Evolutionary conservation across 2,797 vertebrate species (phyloP).

Genomic region (Sebastes steindachneri): DNA sequence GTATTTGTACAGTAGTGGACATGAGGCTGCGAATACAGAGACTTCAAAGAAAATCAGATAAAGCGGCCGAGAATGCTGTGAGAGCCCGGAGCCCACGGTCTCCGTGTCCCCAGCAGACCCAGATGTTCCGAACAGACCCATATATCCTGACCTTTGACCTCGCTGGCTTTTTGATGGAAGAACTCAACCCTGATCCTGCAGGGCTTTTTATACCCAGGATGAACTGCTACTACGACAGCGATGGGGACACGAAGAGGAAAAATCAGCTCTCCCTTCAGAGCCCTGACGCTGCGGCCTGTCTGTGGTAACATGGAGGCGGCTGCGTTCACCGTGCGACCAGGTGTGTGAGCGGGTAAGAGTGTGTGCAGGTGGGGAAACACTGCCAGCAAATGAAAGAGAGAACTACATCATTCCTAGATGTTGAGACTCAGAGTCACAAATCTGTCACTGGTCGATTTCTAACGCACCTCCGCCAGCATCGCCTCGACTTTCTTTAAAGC

Average conservation of each 20-base stretch:
- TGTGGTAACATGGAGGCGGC: slow-evolving; percentile 11
- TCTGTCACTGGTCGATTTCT: slow-evolving; percentile 72
- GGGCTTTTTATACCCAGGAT: slow-evolving; percentile 50
- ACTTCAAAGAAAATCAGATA: slow-evolving; percentile 72
- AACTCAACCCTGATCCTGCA: slow-evolving; percentile 42
- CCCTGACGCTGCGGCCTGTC: background rate
- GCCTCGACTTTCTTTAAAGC: slow-evolving; percentile 39
- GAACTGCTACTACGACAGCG: background rate
- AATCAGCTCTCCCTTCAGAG: background rate
- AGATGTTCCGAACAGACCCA: slow-evolving; percentile 65
- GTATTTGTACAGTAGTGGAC: slow-evolving; percentile 77
- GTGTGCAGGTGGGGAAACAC: slow-evolving; percentile 42
- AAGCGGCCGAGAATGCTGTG: slow-evolving; percentile 50
- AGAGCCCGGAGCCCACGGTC: slow-evolving; percentile 65
- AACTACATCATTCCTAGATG: slow-evolving; percentile 5
- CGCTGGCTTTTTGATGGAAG: slow-evolving; percentile 39
- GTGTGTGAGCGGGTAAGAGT: slow-evolving; percentile 43
- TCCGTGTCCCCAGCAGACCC: slow-evolving; percentile 63
- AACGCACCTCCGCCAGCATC: slow-evolving; percentile 49
- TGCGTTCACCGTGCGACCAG: slow-evolving; percentile 11
- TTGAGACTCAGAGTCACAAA: slow-evolving; percentile 56
- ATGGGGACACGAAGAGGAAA: background rate
- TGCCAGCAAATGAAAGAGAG: background rate
- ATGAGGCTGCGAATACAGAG: slow-evolving; percentile 49
- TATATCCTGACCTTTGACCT: slow-evolving; percentile 62